Base-by-base conservation (phyloP, 2,888 invertebrate species). In the Eupithecia pulchellata region DNA sequence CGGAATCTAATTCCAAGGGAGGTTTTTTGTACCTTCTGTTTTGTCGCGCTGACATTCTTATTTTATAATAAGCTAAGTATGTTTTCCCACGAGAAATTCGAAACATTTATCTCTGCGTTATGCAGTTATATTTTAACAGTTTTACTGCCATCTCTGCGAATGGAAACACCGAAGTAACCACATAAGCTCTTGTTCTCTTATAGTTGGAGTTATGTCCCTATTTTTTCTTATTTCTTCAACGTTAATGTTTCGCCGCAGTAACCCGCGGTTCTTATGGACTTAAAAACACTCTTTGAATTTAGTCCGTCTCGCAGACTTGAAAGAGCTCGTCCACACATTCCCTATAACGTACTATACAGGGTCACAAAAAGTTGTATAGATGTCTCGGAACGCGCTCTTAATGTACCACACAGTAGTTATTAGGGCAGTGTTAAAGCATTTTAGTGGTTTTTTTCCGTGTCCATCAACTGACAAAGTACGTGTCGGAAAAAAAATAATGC, bases 1-100 rank as follows among this genome's bases (percentile, higher is more conserved):
- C 75, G 69, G 70, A 78, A 78, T 77, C 78, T 78, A 78, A 42
- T 76, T 76, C 69, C 36, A 68, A 71, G 68, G 72, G 64, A 69
- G 62, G 4, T 25, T 60, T 70, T 71, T 69, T 39, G 25, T 34
- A 47, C 57, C 13, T 57, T 68, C 39, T 66, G 70, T 66, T 63
- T 70, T 64, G 65, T 68, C 63, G 39, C 64, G 64, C 58, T 9
- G 32, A n/a, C 57, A 52, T 25, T 52, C 17, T 57, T 17, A 3
- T 14, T 5, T 30, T 30, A 30, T 32, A 57, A 57, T 57, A 60
- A 60, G n/a, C 58, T 32, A 20, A 11, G 4, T 14, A 57, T 13
- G 32, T 60, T 30, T 30, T 60, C 32, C 11, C n/a, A 9, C 4
- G 32, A 9, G 30, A 60, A 3, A 30, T n/a, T 58, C 9, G 30